Evolutionary conservation across 2,113 vertebrate species (phyloP).

Genomic region (Rutilus rutilus): DNA sequence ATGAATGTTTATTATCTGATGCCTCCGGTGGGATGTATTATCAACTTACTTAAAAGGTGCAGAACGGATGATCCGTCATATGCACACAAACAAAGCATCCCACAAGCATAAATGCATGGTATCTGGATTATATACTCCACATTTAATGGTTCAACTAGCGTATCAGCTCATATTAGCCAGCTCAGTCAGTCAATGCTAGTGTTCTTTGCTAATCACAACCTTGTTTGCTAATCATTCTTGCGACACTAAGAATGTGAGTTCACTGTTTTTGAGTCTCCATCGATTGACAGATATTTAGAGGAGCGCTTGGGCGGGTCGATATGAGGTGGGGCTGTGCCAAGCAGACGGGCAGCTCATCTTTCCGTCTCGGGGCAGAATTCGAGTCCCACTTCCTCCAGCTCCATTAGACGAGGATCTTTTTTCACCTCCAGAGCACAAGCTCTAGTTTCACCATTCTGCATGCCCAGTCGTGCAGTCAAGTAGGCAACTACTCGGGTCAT

Average conservation of each 20-base stretch:
- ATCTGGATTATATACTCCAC: slow-evolving; percentile 1
- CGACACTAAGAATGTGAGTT: slow-evolving; percentile 37
- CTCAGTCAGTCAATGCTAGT: background rate
- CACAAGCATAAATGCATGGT: background rate
- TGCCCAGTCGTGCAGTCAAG: background rate
- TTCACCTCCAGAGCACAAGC: slow-evolving; percentile 38
- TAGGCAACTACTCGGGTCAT: background rate
- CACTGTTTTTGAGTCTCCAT: slow-evolving; percentile 14
- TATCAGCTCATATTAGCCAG: background rate
- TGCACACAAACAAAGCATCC: background rate
- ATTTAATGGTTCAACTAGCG: background rate
- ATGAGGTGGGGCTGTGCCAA: slow-evolving; percentile 44
- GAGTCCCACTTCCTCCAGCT: slow-evolving; percentile 52
- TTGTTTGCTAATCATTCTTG: slow-evolving; percentile 38
- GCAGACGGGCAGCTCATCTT: slow-evolving; percentile 65
- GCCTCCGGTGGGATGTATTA: slow-evolving; percentile 3
- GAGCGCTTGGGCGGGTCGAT: slow-evolving; percentile 50
- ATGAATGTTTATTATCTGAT: slow-evolving; percentile 32
- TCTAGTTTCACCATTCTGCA: slow-evolving; percentile 34
- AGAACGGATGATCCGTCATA: slow-evolving; percentile 10
- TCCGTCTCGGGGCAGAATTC: slow-evolving; percentile 72
- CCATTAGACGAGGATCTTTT: slow-evolving; percentile 49
- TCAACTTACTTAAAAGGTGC: slow-evolving; percentile 16
- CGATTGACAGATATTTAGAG: slow-evolving; percentile 36
- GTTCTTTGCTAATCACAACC: slow-evolving; percentile 38